These are phyloP conservation scores for Biston betularia DNA, from an alignment of 2,888 invertebrate genomes.

Conservation along the genomic window DNA sequence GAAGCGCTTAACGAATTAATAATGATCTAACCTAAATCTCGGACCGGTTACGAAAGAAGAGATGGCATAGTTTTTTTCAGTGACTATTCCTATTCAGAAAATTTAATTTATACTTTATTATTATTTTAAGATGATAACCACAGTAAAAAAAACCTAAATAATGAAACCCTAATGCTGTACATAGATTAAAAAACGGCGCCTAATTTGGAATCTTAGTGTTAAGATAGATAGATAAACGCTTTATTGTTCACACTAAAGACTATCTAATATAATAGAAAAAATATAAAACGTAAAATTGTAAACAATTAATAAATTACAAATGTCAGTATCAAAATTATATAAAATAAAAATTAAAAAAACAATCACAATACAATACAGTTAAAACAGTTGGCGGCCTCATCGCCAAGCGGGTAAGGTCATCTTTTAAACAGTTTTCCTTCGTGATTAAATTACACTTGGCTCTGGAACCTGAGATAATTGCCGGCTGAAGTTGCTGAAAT, in stretches of 20 bases:
- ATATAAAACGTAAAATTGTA: too few relatives aligned
- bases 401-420: background rate
- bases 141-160: too few relatives aligned
- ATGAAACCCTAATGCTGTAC: too few relatives aligned
- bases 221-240: background rate
- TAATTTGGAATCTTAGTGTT: background rate
- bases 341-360: too few relatives aligned
- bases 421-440: background rate
- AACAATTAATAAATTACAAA: too few relatives aligned
- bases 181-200: background rate
- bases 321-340: too few relatives aligned
- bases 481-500: slow-evolving; percentile 23
- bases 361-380: too few relatives aligned
- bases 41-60: background rate
- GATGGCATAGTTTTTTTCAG: background rate
- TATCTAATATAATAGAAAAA: too few relatives aligned
- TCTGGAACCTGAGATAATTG: slow-evolving; percentile 37
- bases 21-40: slow-evolving; percentile 30
- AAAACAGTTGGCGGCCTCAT: background rate
- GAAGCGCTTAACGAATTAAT: slow-evolving; percentile 47
- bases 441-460: slow-evolving; percentile 25
- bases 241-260: too few relatives aligned
- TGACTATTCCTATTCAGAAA: too few relatives aligned
- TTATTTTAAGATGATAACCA: too few relatives aligned
- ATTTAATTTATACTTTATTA: too few relatives aligned